Evolutionary conservation across 2,888 invertebrate genomes (phyloP), one percentile per base, ranked within the genome.

Genomic region (Ochropacha duplaris): DNA sequence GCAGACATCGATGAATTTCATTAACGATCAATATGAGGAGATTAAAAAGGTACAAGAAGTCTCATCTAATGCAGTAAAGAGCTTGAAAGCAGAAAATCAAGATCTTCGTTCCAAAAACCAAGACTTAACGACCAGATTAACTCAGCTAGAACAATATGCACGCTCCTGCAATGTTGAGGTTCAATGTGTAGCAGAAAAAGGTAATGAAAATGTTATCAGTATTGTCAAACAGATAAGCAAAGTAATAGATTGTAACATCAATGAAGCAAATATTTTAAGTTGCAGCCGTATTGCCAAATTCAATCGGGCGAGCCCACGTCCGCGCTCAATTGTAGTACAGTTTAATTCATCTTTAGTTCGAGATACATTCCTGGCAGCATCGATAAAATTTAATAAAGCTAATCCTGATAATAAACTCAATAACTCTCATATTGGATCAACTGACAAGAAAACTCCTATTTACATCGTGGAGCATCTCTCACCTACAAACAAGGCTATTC

Each of bases 301-400:
- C 1, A 61, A 62, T 16, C 51, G 34, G 3, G 49, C 49, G 14
- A 58, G 57, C 28, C 16, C 49, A 26, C 60, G 64, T 5, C 64
- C 64, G 0, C 50, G 61, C 11, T 62, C 59, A 24, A 50, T 57
- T 22, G 31, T 62, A 2, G 57, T 57, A 1, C 24, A 54, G 26
- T 56, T 63, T 26, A 26, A n/a, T 31, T 54, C 50, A 3, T 44
- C 39, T 14, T 22, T 9, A 12, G n/a, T 49, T 14, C 50, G 60
- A 4, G 62, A 63, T 14, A 24, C 22, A 0, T 54, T 62, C 9
- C 31, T 63, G 22, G 58, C 60, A 34, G 19, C 51, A 19, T 50
- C 39, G 8, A 57, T 57, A 6, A 63, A 50, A 26, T 65, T 55
- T 22, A 65, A 65, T 22, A 60, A 57, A 22, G 22, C 31, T 5